phyloP scores from a whole-genome alignment of 2,113 vertebrate genomes.

The Prionailurus bengalensis region DNA sequence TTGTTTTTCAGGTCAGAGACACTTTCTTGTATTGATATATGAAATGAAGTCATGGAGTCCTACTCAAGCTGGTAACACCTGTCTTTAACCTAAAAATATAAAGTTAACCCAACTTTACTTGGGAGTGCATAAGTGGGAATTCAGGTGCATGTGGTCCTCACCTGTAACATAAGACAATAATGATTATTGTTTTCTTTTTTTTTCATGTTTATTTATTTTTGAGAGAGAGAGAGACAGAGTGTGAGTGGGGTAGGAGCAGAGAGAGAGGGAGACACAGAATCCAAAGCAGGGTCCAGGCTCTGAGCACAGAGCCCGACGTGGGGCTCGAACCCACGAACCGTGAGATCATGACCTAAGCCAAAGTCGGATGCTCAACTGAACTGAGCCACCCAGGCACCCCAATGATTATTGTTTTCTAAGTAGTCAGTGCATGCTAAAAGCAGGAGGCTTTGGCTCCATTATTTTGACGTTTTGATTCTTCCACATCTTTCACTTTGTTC shows the following conservation, averaged over 20 bases:
- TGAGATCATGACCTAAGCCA: no score
- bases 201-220: no score
- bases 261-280: no score
- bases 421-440: not conserved
- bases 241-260: no score
- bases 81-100: not conserved
- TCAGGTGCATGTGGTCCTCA: not conserved
- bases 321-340: no score
- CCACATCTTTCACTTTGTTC: not conserved
- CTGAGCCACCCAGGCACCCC: no score
- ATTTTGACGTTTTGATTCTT: not conserved
- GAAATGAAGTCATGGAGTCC: not conserved
- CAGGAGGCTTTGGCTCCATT: not conserved
- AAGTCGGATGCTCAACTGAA: no score
- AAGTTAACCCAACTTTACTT: not conserved
- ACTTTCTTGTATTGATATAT: not conserved
- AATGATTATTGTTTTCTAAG: not conserved
- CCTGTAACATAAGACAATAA: not conserved
- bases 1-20: constrained; percentile 6
- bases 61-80: not conserved
- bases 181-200: not conserved
- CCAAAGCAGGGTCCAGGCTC: no score
- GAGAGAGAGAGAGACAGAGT: no score
- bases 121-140: not conserved
- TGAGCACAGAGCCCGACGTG: no score